Evolutionary conservation across 1,140 invertebrate genomes (phyloP).

Genomic region (Helicoverpa armigera): DNA sequence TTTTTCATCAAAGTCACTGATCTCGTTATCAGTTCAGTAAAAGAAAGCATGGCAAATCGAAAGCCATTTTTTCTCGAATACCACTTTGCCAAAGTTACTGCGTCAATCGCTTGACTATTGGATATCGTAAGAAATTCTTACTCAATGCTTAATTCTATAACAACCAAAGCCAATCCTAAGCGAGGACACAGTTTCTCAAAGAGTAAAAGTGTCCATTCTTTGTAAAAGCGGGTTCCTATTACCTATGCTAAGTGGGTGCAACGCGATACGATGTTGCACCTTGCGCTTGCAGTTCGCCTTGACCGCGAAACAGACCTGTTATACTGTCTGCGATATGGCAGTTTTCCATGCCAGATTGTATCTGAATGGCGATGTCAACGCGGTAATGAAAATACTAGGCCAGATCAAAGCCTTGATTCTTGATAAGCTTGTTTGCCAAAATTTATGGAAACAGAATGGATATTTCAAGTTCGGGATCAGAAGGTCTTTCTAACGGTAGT

Average conservation of each 20-base stretch:
- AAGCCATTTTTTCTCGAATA: too few species aligned
- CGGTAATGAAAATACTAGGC: constrained; percentile 16
- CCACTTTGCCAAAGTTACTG: not conserved
- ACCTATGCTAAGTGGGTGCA: constrained; percentile 44
- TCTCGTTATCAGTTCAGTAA: too few species aligned
- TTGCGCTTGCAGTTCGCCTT: constrained; percentile 60
- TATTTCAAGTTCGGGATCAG: not conserved
- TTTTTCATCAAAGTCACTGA: too few species aligned
- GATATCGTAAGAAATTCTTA: too few species aligned
- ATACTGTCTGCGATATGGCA: constrained; percentile 41
- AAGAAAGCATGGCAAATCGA: too few species aligned
- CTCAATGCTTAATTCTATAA: not conserved
- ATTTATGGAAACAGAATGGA: not conserved
- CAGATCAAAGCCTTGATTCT: constrained; percentile 4
- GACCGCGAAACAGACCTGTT: constrained; percentile 65
- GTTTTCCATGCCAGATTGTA: constrained; percentile 22
- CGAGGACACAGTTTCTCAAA: constrained; percentile 9
- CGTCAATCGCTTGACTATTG: too few species aligned
- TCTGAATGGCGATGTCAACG: constrained; percentile 25
- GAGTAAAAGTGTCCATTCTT: constrained; percentile 40
- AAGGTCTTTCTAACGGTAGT: too few species aligned
- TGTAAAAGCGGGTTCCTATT: constrained; percentile 30
- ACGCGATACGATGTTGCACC: constrained; percentile 48
- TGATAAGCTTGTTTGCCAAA: not conserved
- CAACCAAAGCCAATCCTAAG: not conserved